These are phyloP conservation scores for Craseonycteris thonglongyai DNA, from an alignment of 2,113 vertebrate species.

Conservation along the genomic window DNA sequence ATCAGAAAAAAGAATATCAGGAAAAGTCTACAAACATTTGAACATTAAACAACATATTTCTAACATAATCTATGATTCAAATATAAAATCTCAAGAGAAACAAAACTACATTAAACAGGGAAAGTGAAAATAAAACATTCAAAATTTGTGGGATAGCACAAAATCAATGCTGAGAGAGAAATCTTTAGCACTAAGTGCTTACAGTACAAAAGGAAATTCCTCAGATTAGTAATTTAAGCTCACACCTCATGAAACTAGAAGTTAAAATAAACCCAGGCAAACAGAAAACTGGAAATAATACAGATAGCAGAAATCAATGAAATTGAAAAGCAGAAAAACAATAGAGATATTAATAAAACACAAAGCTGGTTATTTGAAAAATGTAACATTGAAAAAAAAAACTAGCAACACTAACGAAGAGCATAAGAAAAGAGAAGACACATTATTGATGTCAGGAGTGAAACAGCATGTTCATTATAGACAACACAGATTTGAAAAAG, in stretches of 20 bases:
- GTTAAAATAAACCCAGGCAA: background rate
- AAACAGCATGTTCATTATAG: background rate
- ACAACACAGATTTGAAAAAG: background rate
- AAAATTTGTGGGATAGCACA: background rate
- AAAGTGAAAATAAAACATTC: background rate
- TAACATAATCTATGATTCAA: background rate
- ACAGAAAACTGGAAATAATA: background rate
- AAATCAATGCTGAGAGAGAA: background rate
- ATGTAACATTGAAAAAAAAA: background rate
- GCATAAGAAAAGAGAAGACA: background rate
- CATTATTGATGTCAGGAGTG: background rate
- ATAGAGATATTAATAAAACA: background rate
- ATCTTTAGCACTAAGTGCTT: background rate
- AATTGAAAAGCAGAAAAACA: background rate
- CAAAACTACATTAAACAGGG: background rate
- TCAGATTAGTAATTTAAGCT: background rate
- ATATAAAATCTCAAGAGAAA: background rate
- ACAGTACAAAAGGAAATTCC: background rate
- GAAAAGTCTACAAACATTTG: background rate
- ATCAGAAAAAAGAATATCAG: background rate
- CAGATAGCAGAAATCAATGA: background rate
- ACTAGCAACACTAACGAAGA: background rate
- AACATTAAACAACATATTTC: background rate
- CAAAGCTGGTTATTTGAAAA: background rate
- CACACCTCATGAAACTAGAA: background rate